Conservation (phyloP, 2,797 vertebrate species). For the Alectoris magna region DNA sequence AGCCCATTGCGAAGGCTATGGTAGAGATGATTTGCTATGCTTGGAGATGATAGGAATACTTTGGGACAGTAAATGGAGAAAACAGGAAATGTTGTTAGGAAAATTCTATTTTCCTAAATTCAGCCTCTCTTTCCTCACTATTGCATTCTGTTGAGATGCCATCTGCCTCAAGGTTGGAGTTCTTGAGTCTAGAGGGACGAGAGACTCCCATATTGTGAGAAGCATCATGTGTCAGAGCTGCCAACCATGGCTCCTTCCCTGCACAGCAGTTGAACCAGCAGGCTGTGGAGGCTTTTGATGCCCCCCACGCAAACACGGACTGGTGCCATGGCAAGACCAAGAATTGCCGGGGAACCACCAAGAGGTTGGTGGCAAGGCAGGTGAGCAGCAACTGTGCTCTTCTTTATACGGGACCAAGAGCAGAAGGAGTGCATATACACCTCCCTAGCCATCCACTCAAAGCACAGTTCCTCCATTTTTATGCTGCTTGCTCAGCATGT, state of each 20-base stretch:
- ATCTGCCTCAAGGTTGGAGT: not conserved
- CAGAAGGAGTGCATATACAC: not conserved
- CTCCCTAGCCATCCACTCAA: not conserved
- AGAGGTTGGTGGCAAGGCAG: not conserved
- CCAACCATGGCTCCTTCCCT: not conserved
- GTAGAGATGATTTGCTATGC: not conserved
- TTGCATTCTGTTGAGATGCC: not conserved
- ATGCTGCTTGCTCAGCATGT: not conserved
- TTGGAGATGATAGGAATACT: not conserved
- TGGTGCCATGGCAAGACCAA: not conserved
- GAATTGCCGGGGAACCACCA: not conserved
- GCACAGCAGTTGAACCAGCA: not conserved
- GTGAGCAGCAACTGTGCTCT: not conserved
- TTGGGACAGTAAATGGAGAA: not conserved
- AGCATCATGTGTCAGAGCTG: not conserved
- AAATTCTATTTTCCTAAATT: not conserved
- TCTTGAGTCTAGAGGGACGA: not conserved
- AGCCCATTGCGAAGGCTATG: not conserved
- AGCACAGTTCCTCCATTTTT: not conserved
- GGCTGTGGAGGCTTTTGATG: not conserved
- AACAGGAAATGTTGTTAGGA: not conserved
- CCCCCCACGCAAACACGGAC: fast-evolving
- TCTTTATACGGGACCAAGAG: not conserved
- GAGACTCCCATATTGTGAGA: not conserved
- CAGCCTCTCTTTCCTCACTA: not conserved